Evolutionary conservation across 1,140 invertebrate genomes (phyloP).

Genomic region (Brachystomella parvula): DNA sequence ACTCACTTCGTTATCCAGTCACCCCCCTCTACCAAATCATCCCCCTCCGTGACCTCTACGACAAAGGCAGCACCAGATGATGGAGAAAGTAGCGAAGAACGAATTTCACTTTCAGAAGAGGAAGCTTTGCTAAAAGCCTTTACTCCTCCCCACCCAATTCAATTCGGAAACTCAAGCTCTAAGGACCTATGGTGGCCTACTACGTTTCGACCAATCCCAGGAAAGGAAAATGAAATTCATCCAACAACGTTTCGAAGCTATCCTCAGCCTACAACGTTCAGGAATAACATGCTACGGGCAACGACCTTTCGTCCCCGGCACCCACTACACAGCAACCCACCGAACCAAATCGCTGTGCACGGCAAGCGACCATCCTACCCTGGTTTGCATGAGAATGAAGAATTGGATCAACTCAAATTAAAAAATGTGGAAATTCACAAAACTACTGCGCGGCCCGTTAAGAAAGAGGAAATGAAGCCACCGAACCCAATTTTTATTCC

Average conservation of each 20-base stretch:
- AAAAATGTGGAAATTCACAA: slow-evolving; percentile 37
- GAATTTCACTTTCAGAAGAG: neutral
- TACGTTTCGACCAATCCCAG: slow-evolving; percentile 28
- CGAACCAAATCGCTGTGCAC: neutral
- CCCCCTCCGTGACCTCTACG: neutral
- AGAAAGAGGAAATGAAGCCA: neutral
- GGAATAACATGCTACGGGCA: slow-evolving; percentile 14
- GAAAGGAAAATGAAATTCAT: neutral
- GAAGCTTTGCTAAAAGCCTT: neutral
- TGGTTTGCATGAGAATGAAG: slow-evolving; percentile 26
- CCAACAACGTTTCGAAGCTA: slow-evolving; percentile 29
- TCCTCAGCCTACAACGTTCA: slow-evolving; percentile 26
- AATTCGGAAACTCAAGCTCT: slow-evolving; percentile 33
- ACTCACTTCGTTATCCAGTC: too few species aligned
- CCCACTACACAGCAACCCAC: neutral
- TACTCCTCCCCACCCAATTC: neutral
- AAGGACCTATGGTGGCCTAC: slow-evolving; percentile 29
- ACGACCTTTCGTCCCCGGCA: slow-evolving; percentile 9
- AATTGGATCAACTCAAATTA: slow-evolving; percentile 30
- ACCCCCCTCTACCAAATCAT: too few species aligned
- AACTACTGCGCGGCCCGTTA: neutral
- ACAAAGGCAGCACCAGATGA: neutral
- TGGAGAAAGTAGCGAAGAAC: neutral
- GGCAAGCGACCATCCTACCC: neutral
- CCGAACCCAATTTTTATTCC: neutral